Evolutionary conservation across 2,797 vertebrate genomes (phyloP), one percentile per base, ranked within the genome.

Genomic region (Premnoplex brunnescens): DNA sequence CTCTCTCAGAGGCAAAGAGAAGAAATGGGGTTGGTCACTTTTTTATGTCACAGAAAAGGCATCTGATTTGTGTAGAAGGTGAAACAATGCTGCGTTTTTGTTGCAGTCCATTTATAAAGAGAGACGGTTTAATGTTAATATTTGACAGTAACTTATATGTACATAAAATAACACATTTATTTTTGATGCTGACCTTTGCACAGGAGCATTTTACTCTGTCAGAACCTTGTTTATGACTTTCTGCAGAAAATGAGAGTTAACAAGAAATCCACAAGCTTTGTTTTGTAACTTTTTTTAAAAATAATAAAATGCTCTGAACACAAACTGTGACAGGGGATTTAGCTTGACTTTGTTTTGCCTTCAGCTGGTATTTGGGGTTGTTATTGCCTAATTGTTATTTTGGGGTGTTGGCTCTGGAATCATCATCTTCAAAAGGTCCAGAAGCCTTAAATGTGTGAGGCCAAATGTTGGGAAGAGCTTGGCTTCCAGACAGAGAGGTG

Each of bases 121-220:
- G 84, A 79, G 26, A 12, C 9, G 17, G 77, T 85, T 84, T 36
- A 34, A 85, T 62, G 81, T 85, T 87, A 67, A 85, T 89, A 90
- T 87, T 80, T 96, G 93, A 93, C 75, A 67, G 84, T 96, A 85
- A 96, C 58, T 96, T 96, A 91, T 79, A n/a, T 91, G 84, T 92
- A 85, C 39, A 41, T 63, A 91, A 80, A 67, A 55, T 2, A 24
- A 24, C 9, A 20, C 32, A 1, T 76, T 68, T 88, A 80, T 91
- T 93, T 91, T 79, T 48, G 32, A 77, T 69, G 41, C 13, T 19
- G 55, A 6, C 3, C 7, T 77, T 91, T 73, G 63, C 83, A 52
- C 46, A n/a, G 74, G 72, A 76, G 79, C 64, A 28, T 94, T 87
- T 85, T 19, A 37, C 46, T 86, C 44, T 41, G 26, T 34, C 52